A percentile compares a stretch with the other conserved stretches of the same genome.
phyloP scores from a whole-genome alignment of 2,113 vertebrate species.

The Raja brachyura region DNA sequence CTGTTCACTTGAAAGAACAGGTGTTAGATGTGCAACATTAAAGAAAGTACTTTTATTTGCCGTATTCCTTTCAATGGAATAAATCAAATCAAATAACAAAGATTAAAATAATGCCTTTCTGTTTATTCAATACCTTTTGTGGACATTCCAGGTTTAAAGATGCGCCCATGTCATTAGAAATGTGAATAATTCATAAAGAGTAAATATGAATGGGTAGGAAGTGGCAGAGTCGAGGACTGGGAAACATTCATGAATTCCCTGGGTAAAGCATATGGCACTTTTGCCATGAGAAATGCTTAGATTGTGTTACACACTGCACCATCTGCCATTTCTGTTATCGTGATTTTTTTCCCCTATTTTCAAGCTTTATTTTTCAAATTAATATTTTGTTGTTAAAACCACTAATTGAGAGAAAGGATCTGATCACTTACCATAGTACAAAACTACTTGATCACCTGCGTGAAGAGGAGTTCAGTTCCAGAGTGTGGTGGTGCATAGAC shows the following conservation, averaged over 20 bases:
- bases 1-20: constrained; percentile 28
- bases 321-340: background rate
- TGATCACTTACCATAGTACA: background rate
- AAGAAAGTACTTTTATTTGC: background rate
- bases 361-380: constrained; percentile 19
- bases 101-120: background rate
- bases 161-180: no score
- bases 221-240: background rate
- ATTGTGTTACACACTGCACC: constrained; percentile 24
- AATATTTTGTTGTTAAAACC: background rate
- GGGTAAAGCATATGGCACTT: background rate
- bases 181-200: constrained; percentile 23
- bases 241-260: background rate
- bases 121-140: background rate
- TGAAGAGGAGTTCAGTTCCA: background rate
- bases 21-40: background rate
- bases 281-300: background rate
- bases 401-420: background rate
- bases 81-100: background rate
- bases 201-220: background rate
- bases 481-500: no score
- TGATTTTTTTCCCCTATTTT: background rate
- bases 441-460: background rate
- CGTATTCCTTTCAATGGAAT: background rate
- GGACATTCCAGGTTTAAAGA: background rate